Evolutionary conservation across 2,797 vertebrate species (phyloP).

Genomic region (Toxotes lorentzi): DNA sequence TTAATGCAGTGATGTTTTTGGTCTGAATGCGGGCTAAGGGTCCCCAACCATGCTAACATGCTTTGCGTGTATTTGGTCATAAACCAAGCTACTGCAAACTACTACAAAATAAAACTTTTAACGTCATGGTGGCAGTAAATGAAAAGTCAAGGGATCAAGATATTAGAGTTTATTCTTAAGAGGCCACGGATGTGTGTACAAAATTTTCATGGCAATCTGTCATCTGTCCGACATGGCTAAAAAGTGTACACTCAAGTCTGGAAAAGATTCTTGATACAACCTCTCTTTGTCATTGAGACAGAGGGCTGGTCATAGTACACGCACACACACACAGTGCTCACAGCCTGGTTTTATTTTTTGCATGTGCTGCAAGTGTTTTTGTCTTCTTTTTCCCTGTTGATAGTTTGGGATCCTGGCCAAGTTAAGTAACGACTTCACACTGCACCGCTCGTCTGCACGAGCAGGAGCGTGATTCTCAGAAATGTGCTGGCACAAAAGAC

Average conservation of each 20-base stretch:
- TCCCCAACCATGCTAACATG: background rate
- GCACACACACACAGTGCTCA: constrained; percentile 9
- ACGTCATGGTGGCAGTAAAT: background rate
- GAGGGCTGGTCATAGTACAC: background rate
- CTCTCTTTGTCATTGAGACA: constrained; percentile 1
- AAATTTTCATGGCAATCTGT: background rate
- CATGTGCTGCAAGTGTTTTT: constrained; percentile 48
- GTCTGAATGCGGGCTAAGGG: background rate
- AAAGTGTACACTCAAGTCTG: background rate
- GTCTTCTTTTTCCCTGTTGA: constrained; percentile 43
- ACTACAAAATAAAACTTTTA: background rate
- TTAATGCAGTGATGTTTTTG: background rate
- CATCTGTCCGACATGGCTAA: too few relatives aligned
- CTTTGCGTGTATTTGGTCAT: background rate
- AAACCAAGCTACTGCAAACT: background rate
- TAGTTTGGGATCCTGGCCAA: constrained; percentile 69
- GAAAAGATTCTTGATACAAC: background rate
- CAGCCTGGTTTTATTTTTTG: constrained; percentile 40
- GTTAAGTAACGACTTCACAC: constrained; percentile 64
- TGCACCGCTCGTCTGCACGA: constrained; percentile 55
- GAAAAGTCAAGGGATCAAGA: background rate
- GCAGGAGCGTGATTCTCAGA: constrained; percentile 59
- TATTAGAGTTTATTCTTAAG: background rate
- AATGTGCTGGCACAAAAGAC: constrained; percentile 65
- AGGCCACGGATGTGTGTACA: background rate